Evolutionary conservation across 2,113 vertebrate genomes (phyloP).

Genomic region (Chaenocephalus aceratus): DNA sequence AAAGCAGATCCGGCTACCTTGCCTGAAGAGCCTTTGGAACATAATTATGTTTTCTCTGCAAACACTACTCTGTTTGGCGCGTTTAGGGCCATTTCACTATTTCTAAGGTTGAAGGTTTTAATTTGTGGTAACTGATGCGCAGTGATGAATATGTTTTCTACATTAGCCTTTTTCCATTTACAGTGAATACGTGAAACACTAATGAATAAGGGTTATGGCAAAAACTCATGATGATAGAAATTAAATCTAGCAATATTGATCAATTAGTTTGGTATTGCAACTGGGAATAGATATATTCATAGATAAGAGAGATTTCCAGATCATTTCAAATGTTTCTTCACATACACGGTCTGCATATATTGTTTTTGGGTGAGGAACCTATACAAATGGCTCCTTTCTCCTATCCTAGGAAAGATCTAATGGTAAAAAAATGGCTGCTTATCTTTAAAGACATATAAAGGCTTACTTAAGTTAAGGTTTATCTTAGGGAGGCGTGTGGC

Average conservation of each 20-base stretch:
- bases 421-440: too few relatives aligned
- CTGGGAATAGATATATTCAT: conserved; percentile 2
- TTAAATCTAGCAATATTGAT: not conserved
- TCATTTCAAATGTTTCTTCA: not conserved
- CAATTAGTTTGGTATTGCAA: not conserved
- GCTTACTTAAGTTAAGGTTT: too few relatives aligned
- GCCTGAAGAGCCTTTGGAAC: conserved; percentile 10
- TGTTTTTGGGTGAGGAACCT: too few relatives aligned
- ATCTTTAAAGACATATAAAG: too few relatives aligned
- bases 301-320: not conserved
- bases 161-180: conserved; percentile 28
- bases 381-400: too few relatives aligned
- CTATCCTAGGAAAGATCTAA: too few relatives aligned
- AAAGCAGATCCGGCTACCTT: conserved; percentile 21
- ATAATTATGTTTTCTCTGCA: conserved; percentile 12
- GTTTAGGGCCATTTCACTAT: conserved; percentile 36
- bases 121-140: conserved; percentile 42
- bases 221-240: conserved; percentile 15
- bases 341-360: too few relatives aligned
- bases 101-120: conserved; percentile 15
- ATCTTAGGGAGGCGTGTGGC: too few relatives aligned
- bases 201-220: conserved; percentile 8
- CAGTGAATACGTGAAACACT: conserved; percentile 2
- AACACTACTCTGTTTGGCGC: conserved; percentile 12
- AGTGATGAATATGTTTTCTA: not conserved